Percentiles rank a stretch among this genome's conserved stretches.
Evolutionary conservation across 2,113 vertebrate species (phyloP).

Genomic region (human): GRCh38 chr14:98621001-98621500

Average conservation of each 20-base stretch:
- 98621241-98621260: background rate
- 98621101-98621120: too few species aligned
- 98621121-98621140: too few species aligned
- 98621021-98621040: too few species aligned
- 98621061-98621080: too few species aligned
- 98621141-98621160: too few species aligned
- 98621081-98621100: too few species aligned
- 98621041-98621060: too few species aligned
- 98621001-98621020: too few species aligned
- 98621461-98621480: background rate
- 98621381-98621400: background rate
- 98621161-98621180: too few species aligned
- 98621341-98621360: background rate
- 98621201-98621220: too few species aligned
- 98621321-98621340: background rate
- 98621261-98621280: background rate
- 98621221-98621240: background rate
- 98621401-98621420: background rate
- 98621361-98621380: background rate
- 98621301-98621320: background rate
- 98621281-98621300: fast-evolving
- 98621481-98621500: background rate
- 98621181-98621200: too few species aligned
- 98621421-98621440: background rate
- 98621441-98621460: background rate